phyloP scores from a whole-genome alignment of 2,797 vertebrate species.

The Micromesistius poutassou region DNA sequence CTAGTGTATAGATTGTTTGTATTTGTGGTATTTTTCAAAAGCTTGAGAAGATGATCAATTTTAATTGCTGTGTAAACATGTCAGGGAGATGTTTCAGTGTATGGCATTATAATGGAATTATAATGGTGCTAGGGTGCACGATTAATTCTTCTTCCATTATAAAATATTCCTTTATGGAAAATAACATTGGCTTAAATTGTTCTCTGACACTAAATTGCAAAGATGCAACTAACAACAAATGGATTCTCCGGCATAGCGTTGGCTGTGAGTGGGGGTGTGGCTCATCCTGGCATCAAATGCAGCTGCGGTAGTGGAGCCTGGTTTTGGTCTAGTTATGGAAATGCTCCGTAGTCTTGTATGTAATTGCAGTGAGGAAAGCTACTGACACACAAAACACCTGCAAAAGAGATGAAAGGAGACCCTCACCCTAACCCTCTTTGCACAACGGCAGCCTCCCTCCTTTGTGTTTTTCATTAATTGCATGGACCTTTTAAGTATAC shows the following conservation, averaged over 20 bases:
- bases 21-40: background rate
- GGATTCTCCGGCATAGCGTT: background rate
- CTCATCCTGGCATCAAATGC: background rate
- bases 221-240: too few species aligned
- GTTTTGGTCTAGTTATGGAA: background rate
- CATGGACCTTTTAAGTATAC: background rate
- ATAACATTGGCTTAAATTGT: background rate
- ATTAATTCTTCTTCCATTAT: background rate
- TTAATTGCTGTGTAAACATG: background rate
- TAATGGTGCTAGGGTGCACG: background rate
- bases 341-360: background rate
- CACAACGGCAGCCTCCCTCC: too few species aligned
- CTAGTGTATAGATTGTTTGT: background rate
- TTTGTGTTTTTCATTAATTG: background rate
- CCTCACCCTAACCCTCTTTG: too few species aligned
- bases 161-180: background rate
- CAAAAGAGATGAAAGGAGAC: too few species aligned
- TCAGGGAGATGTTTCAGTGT: background rate
- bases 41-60: background rate
- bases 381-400: too few species aligned
- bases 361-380: too few species aligned
- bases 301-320: too few species aligned
- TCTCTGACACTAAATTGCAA: too few species aligned
- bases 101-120: background rate
- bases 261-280: background rate